Percentiles rank a stretch among this genome's conserved stretches.
phyloP scores from a whole-genome alignment of 92 coral and sea anemone genomes.

The Epizoanthus scotinus region DNA sequence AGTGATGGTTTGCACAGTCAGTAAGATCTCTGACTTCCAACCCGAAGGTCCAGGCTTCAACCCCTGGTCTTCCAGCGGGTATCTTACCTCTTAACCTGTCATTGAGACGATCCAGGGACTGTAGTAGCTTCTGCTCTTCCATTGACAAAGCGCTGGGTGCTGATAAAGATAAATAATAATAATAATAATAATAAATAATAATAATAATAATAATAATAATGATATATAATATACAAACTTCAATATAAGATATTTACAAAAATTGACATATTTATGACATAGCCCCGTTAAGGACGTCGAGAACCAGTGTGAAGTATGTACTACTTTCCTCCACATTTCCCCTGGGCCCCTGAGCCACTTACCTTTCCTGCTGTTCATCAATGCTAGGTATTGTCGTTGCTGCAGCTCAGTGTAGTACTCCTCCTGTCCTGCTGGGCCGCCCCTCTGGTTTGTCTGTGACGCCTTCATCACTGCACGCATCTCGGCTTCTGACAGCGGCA shows the following conservation, averaged over 20 bases:
- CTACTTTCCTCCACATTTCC: neutral
- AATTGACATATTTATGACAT: too few species aligned
- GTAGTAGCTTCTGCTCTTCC: conserved; percentile 89
- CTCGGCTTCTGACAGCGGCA: conserved; percentile 87
- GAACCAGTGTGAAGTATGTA: too few species aligned
- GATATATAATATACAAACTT: too few species aligned
- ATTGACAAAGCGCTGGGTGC: conserved; percentile 94
- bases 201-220: too few species aligned
- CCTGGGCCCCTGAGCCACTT: neutral
- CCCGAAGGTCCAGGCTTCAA: too few species aligned
- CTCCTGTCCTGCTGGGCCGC: conserved; percentile 56
- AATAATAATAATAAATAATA: too few species aligned
- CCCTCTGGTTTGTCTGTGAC: conserved; percentile 76
- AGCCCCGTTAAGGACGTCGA: too few species aligned
- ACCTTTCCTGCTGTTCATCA: conserved; percentile 77
- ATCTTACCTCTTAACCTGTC: conserved; percentile 84
- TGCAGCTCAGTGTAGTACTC: conserved; percentile 34
- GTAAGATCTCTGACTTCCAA: too few species aligned
- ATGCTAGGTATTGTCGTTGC: conserved; percentile 60
- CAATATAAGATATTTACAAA: too few species aligned
- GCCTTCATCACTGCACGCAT: conserved; percentile 97
- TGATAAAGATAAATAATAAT: conserved; percentile 17
- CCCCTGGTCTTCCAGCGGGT: too few species aligned
- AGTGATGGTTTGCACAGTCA: too few species aligned
- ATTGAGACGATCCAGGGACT: conserved; percentile 94